These are phyloP conservation scores for Henricia sp. DNA, from an alignment of 53 echinoderm and acorn worm species.

Conservation along the genomic window DNA sequence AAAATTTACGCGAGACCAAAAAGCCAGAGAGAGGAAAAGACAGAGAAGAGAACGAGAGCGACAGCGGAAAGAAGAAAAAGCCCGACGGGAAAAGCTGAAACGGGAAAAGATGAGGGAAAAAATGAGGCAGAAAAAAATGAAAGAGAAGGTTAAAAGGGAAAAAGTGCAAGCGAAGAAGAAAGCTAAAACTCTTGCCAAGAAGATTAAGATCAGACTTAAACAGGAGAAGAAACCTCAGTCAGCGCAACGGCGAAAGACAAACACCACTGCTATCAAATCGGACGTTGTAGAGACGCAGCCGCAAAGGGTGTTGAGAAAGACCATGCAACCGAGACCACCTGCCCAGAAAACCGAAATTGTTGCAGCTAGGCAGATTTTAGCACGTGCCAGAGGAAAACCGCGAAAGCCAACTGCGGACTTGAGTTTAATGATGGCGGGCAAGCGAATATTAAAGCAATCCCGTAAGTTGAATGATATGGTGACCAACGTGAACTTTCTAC, in stretches of 20 bases:
- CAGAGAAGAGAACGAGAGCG: not conserved
- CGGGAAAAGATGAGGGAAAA: conserved; percentile 12
- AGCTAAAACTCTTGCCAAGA: conserved; percentile 21
- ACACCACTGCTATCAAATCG: not conserved
- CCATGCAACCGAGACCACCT: not conserved
- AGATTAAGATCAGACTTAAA: conserved; percentile 12
- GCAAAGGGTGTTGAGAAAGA: not conserved
- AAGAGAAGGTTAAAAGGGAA: conserved; percentile 5
- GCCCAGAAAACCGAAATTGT: conserved; percentile 14
- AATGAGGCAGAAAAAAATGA: not conserved
- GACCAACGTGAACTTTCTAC: conserved; percentile 70
- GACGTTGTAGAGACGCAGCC: not conserved
- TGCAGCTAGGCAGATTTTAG: conserved; percentile 29
- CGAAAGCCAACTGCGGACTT: conserved; percentile 14
- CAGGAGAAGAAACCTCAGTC: not conserved
- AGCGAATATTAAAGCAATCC: conserved; percentile 75
- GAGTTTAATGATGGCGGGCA: conserved; percentile 18
- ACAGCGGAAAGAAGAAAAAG: conserved; percentile 3
- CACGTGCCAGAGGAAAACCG: conserved; percentile 36
- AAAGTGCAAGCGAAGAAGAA: conserved; percentile 7
- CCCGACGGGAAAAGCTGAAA: conserved; percentile 5
- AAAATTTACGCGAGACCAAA: conserved; percentile 49
- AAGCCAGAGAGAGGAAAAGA: conserved; percentile 9
- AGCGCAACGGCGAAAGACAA: not conserved
- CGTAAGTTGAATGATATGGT: conserved; percentile 77